Conservation (phyloP, 2,113 vertebrate species). For the Pterocles gutturalis region DNA sequence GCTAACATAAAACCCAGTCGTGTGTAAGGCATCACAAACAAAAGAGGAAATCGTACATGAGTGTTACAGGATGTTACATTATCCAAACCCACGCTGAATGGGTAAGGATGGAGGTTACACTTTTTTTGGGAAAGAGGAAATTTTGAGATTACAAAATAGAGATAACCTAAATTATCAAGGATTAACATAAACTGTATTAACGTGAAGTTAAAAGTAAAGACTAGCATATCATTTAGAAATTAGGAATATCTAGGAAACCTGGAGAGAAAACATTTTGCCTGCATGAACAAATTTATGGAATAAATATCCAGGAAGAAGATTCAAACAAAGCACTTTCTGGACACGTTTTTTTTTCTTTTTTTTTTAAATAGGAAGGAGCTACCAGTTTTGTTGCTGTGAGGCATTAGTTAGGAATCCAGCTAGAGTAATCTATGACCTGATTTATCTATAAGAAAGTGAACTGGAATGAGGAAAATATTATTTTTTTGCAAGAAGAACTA, state of each 20-base stretch:
- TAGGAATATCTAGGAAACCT: background rate
- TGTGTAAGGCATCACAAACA: background rate
- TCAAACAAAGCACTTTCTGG: background rate
- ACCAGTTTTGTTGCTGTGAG: background rate
- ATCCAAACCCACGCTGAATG: background rate
- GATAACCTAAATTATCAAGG: background rate
- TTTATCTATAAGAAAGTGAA: conserved; percentile 36
- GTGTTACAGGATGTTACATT: background rate
- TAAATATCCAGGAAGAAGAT: background rate
- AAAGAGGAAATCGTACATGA: background rate
- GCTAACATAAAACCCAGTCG: background rate
- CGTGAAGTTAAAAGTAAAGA: background rate
- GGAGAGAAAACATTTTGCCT: background rate
- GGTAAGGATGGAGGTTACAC: background rate
- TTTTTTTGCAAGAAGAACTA: background rate
- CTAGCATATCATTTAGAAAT: background rate
- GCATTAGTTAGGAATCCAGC: conserved; percentile 27
- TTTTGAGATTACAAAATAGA: background rate
- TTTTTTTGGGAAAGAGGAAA: background rate
- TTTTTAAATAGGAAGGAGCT: background rate
- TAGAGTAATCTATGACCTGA: conserved; percentile 13
- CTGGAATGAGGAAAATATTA: conserved; percentile 11
- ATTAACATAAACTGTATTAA: background rate
- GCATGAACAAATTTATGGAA: background rate
- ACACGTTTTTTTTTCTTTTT: background rate